These are phyloP conservation scores for Lycia hirtaria DNA, from an alignment of 2,888 invertebrate species.

Conservation along the genomic window DNA sequence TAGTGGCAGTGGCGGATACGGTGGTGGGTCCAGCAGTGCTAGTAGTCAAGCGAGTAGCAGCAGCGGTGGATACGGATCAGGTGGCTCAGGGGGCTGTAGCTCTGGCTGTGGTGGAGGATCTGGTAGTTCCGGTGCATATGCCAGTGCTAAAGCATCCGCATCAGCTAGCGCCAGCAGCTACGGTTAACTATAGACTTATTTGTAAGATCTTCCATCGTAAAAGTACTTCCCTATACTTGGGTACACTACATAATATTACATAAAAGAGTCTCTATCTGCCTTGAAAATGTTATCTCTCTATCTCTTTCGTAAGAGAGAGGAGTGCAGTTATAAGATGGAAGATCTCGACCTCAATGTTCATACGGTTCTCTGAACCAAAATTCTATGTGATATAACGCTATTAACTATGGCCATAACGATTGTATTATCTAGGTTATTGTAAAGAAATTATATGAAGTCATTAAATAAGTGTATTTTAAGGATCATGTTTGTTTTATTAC, in stretches of 20 bases:
- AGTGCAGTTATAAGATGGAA: too few species aligned
- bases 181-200: slow-evolving; percentile 48
- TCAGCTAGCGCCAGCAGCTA: slow-evolving; percentile 63
- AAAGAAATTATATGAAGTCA: slow-evolving; percentile 25
- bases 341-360: not conserved
- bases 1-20: slow-evolving; percentile 23
- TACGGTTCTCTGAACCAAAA: not conserved
- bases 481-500: slow-evolving; percentile 4
- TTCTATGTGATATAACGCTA: slow-evolving; percentile 25
- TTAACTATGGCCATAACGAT: slow-evolving; percentile 30
- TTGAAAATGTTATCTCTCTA: too few species aligned
- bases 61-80: slow-evolving; percentile 21
- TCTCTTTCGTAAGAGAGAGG: too few species aligned
- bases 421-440: slow-evolving; percentile 16
- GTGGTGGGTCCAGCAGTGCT: slow-evolving; percentile 22
- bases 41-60: slow-evolving; percentile 19
- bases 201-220: too few species aligned
- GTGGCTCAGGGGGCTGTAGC: slow-evolving; percentile 18
- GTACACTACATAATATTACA: too few species aligned
- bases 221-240: too few species aligned
- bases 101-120: slow-evolving; percentile 44
- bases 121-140: slow-evolving; percentile 53
- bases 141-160: slow-evolving; percentile 65
- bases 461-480: slow-evolving; percentile 30
- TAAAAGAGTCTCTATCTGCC: too few species aligned